Percentiles rank a stretch among this genome's conserved stretches.
Conservation (phyloP, 2,797 vertebrate species). For the Scolopax bukidnonensis region DNA sequence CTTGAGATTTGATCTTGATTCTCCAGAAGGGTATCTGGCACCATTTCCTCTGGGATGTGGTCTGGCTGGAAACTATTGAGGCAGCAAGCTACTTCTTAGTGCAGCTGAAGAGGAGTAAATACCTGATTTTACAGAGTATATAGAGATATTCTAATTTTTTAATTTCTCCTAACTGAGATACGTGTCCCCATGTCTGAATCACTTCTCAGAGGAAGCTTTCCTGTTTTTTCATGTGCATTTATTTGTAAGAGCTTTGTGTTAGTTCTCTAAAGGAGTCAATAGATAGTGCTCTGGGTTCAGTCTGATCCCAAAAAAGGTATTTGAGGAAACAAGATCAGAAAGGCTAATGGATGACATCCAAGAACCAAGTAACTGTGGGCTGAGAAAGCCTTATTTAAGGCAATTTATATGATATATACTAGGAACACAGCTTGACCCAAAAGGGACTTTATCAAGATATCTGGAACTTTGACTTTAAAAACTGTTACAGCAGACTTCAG, state of each 20-base stretch:
- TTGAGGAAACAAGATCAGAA: conserved; percentile 1
- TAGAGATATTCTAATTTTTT: background rate
- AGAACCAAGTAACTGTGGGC: background rate
- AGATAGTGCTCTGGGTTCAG: background rate
- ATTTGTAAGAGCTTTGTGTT: background rate
- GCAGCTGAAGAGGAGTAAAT: background rate
- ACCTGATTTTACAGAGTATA: background rate
- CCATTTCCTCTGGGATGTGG: background rate
- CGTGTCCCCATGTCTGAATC: background rate
- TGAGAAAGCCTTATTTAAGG: conserved; percentile 23
- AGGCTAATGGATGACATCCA: background rate
- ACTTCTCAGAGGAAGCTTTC: background rate
- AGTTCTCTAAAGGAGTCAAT: background rate
- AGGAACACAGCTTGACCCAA: conserved; percentile 9
- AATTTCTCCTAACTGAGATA: background rate
- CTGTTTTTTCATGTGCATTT: background rate
- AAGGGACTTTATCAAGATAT: conserved; percentile 23
- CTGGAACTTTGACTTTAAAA: conserved; percentile 44
- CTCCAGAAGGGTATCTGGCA: background rate
- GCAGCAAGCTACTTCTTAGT: background rate
- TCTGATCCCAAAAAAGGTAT: background rate
- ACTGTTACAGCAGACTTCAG: conserved; percentile 47
- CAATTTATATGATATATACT: background rate
- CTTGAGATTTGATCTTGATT: background rate
- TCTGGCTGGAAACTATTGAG: background rate